Percentiles rank a stretch among this genome's conserved stretches.
These are phyloP conservation scores for Caenorhabditis japonica DNA, from an alignment of 2,888 invertebrate species.

Conservation along the genomic window DNA sequence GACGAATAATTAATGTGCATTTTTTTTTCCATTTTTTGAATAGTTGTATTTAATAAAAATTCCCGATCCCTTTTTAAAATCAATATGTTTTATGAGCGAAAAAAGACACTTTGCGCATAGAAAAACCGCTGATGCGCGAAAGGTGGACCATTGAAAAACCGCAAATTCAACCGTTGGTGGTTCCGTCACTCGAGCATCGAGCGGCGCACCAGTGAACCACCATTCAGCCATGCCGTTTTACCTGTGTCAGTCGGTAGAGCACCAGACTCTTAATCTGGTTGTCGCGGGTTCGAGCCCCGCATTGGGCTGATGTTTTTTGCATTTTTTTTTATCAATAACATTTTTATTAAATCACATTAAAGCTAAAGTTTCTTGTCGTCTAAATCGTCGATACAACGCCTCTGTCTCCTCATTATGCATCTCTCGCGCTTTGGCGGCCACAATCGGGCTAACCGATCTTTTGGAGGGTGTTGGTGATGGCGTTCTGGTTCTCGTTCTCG, in stretches of 20 bases:
- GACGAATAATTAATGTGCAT: too few species aligned
- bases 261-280: constrained; percentile 76
- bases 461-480: constrained; percentile 28
- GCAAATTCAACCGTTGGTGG: too few species aligned
- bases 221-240: too few species aligned
- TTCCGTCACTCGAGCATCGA: too few species aligned
- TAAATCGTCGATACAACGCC: constrained; percentile 46
- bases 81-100: too few species aligned
- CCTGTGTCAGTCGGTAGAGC: constrained; percentile 76
- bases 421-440: constrained; percentile 27
- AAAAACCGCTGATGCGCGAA: too few species aligned
- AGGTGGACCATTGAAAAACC: too few species aligned
- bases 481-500: constrained; percentile 1
- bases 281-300: constrained; percentile 76
- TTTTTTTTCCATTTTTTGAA: too few species aligned
- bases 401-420: constrained; percentile 48
- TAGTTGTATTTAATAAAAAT: too few species aligned
- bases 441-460: constrained; percentile 46
- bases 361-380: constrained; percentile 45
- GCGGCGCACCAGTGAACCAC: too few species aligned
- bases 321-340: background rate
- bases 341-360: constrained; percentile 27
- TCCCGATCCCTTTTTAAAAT: too few species aligned
- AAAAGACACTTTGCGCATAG: too few species aligned
- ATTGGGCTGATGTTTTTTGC: constrained; percentile 65